phyloP scores from a whole-genome alignment of 2,113 vertebrate genomes.

The Solea senegalensis region DNA sequence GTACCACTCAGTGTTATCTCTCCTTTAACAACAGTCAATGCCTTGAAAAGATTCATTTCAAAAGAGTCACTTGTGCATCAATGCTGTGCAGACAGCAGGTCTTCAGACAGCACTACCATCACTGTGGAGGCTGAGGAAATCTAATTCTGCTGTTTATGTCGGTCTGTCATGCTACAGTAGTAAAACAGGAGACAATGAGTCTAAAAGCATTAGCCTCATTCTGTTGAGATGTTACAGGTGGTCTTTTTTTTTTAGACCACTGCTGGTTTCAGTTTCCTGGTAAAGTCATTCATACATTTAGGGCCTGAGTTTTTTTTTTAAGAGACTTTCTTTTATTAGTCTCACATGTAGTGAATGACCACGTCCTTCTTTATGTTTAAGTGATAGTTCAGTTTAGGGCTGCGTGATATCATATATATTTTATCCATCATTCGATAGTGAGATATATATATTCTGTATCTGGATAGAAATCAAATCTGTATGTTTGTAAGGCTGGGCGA shows the following conservation, averaged over 20 bases:
- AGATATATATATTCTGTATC: too few species aligned
- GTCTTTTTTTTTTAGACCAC: constrained; percentile 12
- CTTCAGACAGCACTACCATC: neutral
- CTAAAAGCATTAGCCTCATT: constrained; percentile 60
- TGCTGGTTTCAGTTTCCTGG: constrained; percentile 31
- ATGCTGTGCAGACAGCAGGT: constrained; percentile 12
- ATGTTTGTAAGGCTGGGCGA: too few species aligned
- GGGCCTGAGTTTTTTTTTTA: neutral
- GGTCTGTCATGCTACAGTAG: constrained; percentile 19
- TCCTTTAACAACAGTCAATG: neutral
- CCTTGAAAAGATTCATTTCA: neutral
- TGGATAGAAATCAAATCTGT: too few species aligned
- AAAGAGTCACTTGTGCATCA: neutral
- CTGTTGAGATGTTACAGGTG: constrained; percentile 47
- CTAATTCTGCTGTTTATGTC: constrained; percentile 35
- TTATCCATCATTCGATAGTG: too few species aligned
- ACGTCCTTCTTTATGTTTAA: neutral
- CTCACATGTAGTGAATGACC: neutral
- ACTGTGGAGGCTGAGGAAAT: constrained; percentile 37
- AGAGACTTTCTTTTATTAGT: constrained; percentile 19
- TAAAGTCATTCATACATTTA: constrained; percentile 23
- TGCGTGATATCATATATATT: too few species aligned
- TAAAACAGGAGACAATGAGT: constrained; percentile 46
- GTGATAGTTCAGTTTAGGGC: too few species aligned
- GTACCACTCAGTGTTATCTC: too few species aligned